Evolutionary conservation across 2,113 vertebrate species (phyloP).

Genomic region (Picathartes gymnocephalus): DNA sequence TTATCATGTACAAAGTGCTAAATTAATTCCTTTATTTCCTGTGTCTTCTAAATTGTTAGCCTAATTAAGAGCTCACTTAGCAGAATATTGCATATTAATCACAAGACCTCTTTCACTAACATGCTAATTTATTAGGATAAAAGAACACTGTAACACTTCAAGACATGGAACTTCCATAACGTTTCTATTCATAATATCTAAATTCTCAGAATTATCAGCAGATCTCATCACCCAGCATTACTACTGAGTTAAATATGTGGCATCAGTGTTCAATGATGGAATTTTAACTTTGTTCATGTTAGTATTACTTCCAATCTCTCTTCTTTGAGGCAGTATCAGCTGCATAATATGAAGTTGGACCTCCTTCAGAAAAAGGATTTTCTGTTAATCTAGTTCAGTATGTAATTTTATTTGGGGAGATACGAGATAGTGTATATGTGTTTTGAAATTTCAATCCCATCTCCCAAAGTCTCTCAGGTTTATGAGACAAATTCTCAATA

Average conservation of each 20-base stretch:
- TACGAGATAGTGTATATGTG: not conserved
- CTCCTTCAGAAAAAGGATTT: not conserved
- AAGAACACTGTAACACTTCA: not conserved
- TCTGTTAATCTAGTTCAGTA: not conserved
- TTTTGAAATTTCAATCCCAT: not conserved
- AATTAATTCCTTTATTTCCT: conserved; percentile 53
- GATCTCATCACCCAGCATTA: not conserved
- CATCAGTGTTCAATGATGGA: not conserved
- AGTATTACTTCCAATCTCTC: not conserved
- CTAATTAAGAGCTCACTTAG: conserved; percentile 17
- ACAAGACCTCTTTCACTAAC: not conserved
- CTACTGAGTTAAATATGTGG: not conserved
- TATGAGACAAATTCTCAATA: not conserved
- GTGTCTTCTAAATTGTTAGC: not conserved
- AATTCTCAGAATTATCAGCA: not conserved
- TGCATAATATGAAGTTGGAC: not conserved
- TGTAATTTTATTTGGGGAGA: not conserved
- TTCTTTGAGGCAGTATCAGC: not conserved
- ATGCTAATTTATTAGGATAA: conserved; percentile 2
- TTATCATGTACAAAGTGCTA: conserved; percentile 38
- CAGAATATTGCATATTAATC: not conserved
- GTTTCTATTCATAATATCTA: not conserved
- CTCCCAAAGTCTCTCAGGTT: not conserved
- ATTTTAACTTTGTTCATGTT: not conserved
- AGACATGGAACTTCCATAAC: not conserved